Percentiles rank a stretch among this genome's conserved stretches.
phyloP scores from a whole-genome alignment of 2,113 vertebrate genomes.

The Rhodinocichla rosea region DNA sequence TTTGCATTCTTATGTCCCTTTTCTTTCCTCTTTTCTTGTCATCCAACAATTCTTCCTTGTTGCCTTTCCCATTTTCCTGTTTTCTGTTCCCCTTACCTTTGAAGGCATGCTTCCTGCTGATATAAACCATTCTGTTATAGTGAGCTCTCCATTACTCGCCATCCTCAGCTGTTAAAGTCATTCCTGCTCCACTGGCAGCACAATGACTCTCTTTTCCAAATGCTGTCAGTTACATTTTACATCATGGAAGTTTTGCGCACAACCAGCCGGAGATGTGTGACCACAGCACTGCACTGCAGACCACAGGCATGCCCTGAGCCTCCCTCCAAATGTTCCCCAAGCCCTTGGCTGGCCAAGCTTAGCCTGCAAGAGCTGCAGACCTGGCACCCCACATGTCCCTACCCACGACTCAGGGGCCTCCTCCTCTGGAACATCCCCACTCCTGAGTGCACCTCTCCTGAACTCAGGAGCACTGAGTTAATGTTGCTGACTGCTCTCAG shows the following conservation, averaged over 20 bases:
- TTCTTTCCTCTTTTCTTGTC: neutral
- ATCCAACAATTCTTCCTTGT: neutral
- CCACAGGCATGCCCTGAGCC: neutral
- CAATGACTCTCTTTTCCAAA: neutral
- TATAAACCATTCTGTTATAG: neutral
- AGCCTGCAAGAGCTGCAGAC: neutral
- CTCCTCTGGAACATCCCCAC: neutral
- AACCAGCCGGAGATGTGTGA: neutral
- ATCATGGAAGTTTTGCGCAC: neutral
- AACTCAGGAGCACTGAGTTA: neutral
- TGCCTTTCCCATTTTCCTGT: neutral
- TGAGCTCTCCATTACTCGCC: neutral
- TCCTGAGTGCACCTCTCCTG: neutral
- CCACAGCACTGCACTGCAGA: neutral
- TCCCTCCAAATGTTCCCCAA: accelerated
- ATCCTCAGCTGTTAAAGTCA: neutral
- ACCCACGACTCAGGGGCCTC: neutral
- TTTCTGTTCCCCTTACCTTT: neutral
- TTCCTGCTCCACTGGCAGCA: neutral
- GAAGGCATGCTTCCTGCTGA: neutral
- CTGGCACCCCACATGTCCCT: neutral
- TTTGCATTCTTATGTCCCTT: neutral
- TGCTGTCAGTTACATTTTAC: neutral
- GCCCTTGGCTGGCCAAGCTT: neutral
- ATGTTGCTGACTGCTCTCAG: neutral